A percentile compares a stretch with the other conserved stretches of the same genome.
phyloP scores from a whole-genome alignment of 2,888 invertebrate species.

The Perdita meconis region DNA sequence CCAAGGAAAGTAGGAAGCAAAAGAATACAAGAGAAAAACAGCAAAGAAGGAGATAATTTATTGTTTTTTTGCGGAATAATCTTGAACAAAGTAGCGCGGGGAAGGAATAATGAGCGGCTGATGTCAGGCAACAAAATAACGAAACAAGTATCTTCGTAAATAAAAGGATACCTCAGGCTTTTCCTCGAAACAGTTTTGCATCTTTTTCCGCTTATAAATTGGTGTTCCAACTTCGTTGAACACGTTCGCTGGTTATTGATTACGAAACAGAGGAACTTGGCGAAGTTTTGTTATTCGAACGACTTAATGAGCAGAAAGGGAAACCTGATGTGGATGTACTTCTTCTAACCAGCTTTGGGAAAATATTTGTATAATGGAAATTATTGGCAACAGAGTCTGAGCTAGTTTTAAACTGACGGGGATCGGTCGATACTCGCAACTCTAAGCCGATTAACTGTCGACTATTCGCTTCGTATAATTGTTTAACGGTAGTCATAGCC shows the following conservation, averaged over 20 bases:
- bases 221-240: too few species aligned
- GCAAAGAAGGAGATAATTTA: constrained; percentile 18
- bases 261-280: too few species aligned
- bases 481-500: neutral
- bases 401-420: constrained; percentile 11
- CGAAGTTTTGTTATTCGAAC: neutral
- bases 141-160: neutral
- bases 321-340: neutral
- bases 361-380: constrained; percentile 16
- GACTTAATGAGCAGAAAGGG: neutral
- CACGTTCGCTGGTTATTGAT: too few species aligned
- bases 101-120: neutral
- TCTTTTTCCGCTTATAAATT: too few species aligned
- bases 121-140: neutral
- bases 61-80: constrained; percentile 13
- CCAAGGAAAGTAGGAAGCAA: neutral
- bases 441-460: constrained; percentile 20
- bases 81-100: neutral
- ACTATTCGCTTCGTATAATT: constrained; percentile 25
- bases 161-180: neutral
- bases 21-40: neutral
- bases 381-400: constrained; percentile 8
- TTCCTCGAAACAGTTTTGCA: neutral
- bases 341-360: neutral
- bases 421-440: neutral